Evolutionary conservation across 2,888 invertebrate species (phyloP).

Genomic region (Mystacides longicornis): DNA sequence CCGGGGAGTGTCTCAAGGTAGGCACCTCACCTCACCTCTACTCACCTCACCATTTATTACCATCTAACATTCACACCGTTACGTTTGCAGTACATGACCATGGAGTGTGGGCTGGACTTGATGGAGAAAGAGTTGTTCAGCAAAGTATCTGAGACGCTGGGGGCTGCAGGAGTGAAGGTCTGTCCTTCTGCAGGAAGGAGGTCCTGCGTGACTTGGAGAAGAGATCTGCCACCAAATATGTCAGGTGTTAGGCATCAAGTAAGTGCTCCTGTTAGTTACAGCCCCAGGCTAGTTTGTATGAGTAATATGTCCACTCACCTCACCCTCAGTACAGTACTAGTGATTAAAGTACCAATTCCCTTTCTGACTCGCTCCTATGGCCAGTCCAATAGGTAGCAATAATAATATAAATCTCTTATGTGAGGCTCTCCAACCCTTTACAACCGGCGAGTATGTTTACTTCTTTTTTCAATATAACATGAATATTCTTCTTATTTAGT

Average conservation of each 20-base stretch:
- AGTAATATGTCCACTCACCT: neutral
- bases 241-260: slow-evolving; percentile 30
- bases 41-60: neutral
- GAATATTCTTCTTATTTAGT: too few relatives aligned
- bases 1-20: slow-evolving; percentile 48
- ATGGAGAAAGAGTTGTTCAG: slow-evolving; percentile 31
- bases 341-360: too few relatives aligned
- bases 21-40: neutral
- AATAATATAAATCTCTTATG: too few relatives aligned
- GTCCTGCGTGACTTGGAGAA: slow-evolving; percentile 33
- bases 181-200: slow-evolving; percentile 28
- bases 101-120: slow-evolving; percentile 38
- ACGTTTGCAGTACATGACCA: slow-evolving; percentile 36
- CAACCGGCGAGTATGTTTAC: too few relatives aligned
- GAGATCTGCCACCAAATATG: slow-evolving; percentile 28
- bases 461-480: too few relatives aligned
- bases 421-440: too few relatives aligned
- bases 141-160: slow-evolving; percentile 1
- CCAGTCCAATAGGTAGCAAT: too few relatives aligned
- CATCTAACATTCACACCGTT: neutral
- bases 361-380: too few relatives aligned
- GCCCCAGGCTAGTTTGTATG: too few relatives aligned
- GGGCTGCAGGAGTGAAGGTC: slow-evolving; percentile 29
- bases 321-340: too few relatives aligned
- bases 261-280: too few relatives aligned